phyloP scores from a whole-genome alignment of 2,888 invertebrate species.

The Trichogramma dendrolimi region DNA sequence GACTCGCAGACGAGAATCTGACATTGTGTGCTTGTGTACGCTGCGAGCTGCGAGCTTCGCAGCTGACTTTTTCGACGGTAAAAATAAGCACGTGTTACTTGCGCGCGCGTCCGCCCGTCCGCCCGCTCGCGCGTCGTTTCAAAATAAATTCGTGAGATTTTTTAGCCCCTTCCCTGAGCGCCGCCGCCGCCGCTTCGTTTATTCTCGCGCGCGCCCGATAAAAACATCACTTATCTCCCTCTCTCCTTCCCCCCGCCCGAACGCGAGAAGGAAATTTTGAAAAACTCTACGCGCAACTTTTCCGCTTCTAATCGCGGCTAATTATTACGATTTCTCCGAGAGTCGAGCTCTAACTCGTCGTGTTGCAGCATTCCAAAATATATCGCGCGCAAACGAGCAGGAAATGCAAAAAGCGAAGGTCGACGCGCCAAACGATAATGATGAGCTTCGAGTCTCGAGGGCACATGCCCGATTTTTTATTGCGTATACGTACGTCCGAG shows the following conservation, averaged over 20 bases:
- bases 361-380: neutral
- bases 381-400: neutral
- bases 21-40: too few species aligned
- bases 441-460: conserved; percentile 11
- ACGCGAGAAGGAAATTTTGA: conserved; percentile 12
- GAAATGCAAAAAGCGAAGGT: conserved; percentile 3
- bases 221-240: too few species aligned
- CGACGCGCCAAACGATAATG: neutral
- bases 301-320: conserved; percentile 20
- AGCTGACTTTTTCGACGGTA: too few species aligned
- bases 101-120: too few species aligned
- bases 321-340: conserved; percentile 9
- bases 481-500: neutral
- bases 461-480: conserved; percentile 8
- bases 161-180: neutral
- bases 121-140: too few species aligned
- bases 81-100: too few species aligned
- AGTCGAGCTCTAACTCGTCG: neutral
- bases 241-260: neutral
- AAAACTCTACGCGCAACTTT: conserved; percentile 6
- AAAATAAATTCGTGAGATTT: too few species aligned
- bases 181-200: neutral
- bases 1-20: too few species aligned
- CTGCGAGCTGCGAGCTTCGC: too few species aligned
- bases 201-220: too few species aligned